Evolutionary conservation across 2,113 vertebrate species (phyloP), one percentile per base, ranked within the genome.

Genomic region (Brienomyrus brachyistius): DNA sequence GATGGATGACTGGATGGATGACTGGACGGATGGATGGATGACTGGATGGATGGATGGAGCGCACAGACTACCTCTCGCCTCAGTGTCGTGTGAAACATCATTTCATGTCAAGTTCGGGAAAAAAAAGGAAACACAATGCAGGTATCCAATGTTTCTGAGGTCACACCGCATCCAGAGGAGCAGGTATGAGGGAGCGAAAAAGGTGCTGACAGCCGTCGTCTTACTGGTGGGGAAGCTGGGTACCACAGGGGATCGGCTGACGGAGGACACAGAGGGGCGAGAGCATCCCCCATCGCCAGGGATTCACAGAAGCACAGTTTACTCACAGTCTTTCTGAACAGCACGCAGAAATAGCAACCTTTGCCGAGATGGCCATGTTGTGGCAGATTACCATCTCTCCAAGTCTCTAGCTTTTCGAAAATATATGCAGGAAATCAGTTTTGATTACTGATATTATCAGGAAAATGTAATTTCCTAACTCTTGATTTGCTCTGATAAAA

Each of bases 381-480:
- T 43, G 35, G 35, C 17, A 8, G 74, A 19, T 21, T 40, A 40
- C 15, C 31, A 35, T 74, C 70, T 31, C 70, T 74, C 70, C 35
- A 17, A 40, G 2, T 80, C 74, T 40, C 74, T 40, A 19, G 35
- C 74, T 2, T 80, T 80, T 8, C 15, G 74, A 80, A 80, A 80
- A 80, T 43, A 80, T 43, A 40, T 80, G 13, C 35, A 43, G 74
- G 31, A 80, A 80, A 35, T 80, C 70, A 77, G 70, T 77, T 77
- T 43, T 80, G 31, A 80, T 80, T 80, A 19, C 35, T 43, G 74
- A 43, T 43, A 80, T 80, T 80, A 80, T 80, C 74, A 43, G 35
- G 74, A 43, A 43, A 80, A 80, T 80, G 74, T 80, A 35, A 80
- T 80, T 80, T 80, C 74, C 74, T 80, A 80, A 17, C 74, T 80